Conservation (phyloP, 2,888 invertebrate species). For the Drosophila buzzatii region DNA sequence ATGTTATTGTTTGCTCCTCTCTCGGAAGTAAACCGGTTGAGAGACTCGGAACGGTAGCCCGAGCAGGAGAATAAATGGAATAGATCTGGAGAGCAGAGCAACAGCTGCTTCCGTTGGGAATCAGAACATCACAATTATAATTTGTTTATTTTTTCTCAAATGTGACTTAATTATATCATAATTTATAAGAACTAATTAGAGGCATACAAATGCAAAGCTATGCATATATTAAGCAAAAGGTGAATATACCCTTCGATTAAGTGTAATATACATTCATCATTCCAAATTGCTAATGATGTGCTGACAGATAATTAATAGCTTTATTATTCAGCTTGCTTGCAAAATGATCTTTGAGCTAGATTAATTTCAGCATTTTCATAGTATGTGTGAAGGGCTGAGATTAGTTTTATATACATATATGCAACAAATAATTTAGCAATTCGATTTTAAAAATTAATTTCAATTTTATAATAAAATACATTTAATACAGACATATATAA, state of each 20-base stretch:
- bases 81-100: conserved; percentile 19
- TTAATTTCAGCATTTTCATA: background rate
- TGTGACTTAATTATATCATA: conserved; percentile 25
- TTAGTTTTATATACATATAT: background rate
- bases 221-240: conserved; percentile 5
- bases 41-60: conserved; percentile 25
- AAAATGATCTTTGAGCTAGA: background rate
- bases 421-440: too few relatives aligned
- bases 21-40: conserved; percentile 59
- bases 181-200: conserved; percentile 12
- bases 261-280: background rate
- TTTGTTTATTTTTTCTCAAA: conserved; percentile 28
- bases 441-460: too few relatives aligned
- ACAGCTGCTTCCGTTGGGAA: conserved; percentile 25
- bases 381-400: background rate
- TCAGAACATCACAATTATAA: conserved; percentile 6
- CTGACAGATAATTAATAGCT: conserved; percentile 27
- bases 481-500: too few relatives aligned
- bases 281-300: background rate
- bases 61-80: conserved; percentile 3
- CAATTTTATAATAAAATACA: too few relatives aligned
- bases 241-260: conserved; percentile 16
- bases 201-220: conserved; percentile 26
- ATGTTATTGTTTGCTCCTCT: conserved; percentile 26
- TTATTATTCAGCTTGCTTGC: conserved; percentile 1